Percentiles rank a stretch among this genome's conserved stretches.
These are phyloP conservation scores for Malaclemys terrapin DNA, from an alignment of 2,113 vertebrate species.

Conservation along the genomic window DNA sequence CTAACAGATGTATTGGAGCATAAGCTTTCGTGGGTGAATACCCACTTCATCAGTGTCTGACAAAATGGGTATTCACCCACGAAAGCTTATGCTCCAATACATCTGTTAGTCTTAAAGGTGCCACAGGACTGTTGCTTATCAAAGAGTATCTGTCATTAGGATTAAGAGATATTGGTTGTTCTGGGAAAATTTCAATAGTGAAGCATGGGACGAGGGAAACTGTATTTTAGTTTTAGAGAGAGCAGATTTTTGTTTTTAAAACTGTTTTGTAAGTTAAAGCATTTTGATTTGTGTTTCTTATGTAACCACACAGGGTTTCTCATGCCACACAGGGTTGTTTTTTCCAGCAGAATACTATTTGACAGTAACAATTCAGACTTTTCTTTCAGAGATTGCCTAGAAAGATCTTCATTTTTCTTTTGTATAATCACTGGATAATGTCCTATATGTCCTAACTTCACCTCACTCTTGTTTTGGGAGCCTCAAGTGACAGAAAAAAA, in stretches of 20 bases:
- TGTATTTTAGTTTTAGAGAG: not conserved
- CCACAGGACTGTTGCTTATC: too few relatives aligned
- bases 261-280: not conserved
- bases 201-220: not conserved
- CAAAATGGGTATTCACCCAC: too few relatives aligned
- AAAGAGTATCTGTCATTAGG: not conserved
- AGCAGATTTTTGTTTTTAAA: not conserved
- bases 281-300: not conserved
- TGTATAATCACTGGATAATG: not conserved
- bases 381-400: not conserved
- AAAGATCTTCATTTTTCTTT: not conserved
- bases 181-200: not conserved
- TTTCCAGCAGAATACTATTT: not conserved
- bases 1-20: too few relatives aligned
- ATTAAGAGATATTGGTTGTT: rapidly evolving
- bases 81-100: too few relatives aligned
- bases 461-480: not conserved
- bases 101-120: too few relatives aligned
- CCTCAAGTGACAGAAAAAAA: not conserved
- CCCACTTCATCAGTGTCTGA: too few relatives aligned
- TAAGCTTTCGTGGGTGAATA: too few relatives aligned
- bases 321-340: not conserved
- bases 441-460: not conserved
- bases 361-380: not conserved
- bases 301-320: not conserved